Evolutionary conservation across 1,140 invertebrate genomes (phyloP).

Genomic region (Cotesia vestalis): DNA sequence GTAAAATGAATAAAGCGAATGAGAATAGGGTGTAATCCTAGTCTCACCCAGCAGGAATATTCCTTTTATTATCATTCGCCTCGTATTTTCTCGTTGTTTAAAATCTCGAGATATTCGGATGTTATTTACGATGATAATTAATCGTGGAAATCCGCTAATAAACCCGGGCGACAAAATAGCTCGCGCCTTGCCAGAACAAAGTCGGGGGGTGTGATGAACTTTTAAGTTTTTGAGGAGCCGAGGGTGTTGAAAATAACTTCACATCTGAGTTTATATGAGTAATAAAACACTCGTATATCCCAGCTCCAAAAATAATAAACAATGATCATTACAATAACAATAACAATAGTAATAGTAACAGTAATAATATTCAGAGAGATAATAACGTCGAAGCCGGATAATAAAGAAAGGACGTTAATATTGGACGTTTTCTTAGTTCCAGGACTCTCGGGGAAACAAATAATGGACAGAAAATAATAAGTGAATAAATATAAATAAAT

Average conservation of each 20-base stretch:
- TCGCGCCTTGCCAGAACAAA: background rate
- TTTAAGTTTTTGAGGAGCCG: constrained; percentile 19
- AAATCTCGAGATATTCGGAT: background rate
- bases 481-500: background rate
- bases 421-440: no score
- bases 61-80: no score
- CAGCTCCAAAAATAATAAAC: background rate
- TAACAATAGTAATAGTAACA: background rate
- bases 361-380: background rate
- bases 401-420: background rate
- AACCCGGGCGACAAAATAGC: constrained; percentile 2
- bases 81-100: background rate
- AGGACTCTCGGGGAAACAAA: no score
- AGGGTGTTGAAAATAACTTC: constrained; percentile 1
- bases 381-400: no score
- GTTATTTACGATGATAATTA: constrained; percentile 32
- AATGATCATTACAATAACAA: background rate
- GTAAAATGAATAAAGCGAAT: no score
- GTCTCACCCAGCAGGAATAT: no score
- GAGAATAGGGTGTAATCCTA: no score
- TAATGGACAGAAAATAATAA: background rate
- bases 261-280: constrained; percentile 6
- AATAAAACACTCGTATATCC: background rate
- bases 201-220: constrained; percentile 1
- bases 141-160: constrained; percentile 30